phyloP scores from a whole-genome alignment of 2,113 vertebrate genomes.

The Oreamnos americanus region DNA sequence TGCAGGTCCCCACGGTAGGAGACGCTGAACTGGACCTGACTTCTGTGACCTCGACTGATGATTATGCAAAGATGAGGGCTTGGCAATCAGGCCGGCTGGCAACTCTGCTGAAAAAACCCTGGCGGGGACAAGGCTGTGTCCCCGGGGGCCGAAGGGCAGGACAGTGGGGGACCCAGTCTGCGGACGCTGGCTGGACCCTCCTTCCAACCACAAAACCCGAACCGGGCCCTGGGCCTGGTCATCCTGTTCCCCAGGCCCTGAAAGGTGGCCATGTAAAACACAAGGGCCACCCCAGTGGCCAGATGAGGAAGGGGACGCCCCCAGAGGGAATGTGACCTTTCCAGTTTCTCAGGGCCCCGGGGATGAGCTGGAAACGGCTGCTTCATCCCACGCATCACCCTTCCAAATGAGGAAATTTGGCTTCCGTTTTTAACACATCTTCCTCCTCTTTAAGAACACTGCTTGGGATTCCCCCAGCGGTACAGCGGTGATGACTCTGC shows the following conservation, averaged over 20 bases:
- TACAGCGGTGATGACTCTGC: background rate
- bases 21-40: rapidly evolving
- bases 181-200: rapidly evolving
- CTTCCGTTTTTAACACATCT: background rate
- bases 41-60: rapidly evolving
- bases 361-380: background rate
- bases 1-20: background rate
- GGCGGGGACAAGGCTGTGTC: background rate
- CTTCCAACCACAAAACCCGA: background rate
- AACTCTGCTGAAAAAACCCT: rapidly evolving
- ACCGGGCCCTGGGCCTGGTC: background rate
- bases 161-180: background rate
- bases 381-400: rapidly evolving
- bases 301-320: rapidly evolving
- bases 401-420: background rate
- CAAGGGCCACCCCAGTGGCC: background rate
- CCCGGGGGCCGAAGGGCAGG: background rate
- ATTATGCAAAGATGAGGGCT: background rate
- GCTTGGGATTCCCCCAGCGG: background rate
- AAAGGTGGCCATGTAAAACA: background rate
- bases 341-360: rapidly evolving
- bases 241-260: background rate
- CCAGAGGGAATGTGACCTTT: background rate
- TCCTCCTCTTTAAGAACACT: background rate
- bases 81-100: background rate